Evolutionary conservation across 2,113 vertebrate genomes (phyloP).

Genomic region (Nipponia nippon): DNA sequence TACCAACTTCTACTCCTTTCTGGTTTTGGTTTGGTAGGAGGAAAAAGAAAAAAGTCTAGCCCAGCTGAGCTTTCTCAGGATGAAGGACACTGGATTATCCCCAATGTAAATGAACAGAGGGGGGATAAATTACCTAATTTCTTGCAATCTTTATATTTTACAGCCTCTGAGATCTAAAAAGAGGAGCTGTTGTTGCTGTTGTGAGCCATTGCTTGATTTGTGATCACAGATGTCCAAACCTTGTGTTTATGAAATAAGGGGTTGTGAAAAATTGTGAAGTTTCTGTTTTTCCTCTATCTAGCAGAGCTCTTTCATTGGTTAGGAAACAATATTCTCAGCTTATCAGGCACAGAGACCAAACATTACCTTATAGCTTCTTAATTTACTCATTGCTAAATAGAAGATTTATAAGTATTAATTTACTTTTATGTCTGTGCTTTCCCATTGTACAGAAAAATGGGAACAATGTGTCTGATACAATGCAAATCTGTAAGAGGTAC

Average conservation of each 20-base stretch:
- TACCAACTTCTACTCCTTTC: background rate
- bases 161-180: background rate
- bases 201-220: background rate
- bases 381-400: background rate
- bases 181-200: background rate
- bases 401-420: background rate
- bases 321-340: background rate
- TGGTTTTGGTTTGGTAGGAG: background rate
- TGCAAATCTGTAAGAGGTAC: background rate
- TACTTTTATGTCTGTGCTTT: background rate
- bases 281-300: background rate
- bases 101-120: background rate
- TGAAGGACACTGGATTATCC: background rate
- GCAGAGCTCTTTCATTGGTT: background rate
- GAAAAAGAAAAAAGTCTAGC: background rate
- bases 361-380: background rate
- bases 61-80: background rate
- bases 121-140: background rate
- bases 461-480: background rate
- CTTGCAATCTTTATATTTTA: background rate
- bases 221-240: background rate
- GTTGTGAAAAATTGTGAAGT: background rate
- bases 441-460: background rate
- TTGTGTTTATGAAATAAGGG: background rate
- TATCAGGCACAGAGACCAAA: background rate